Base-by-base conservation (phyloP, 2,888 invertebrate genomes). In the Drymonia ruficornis region DNA sequence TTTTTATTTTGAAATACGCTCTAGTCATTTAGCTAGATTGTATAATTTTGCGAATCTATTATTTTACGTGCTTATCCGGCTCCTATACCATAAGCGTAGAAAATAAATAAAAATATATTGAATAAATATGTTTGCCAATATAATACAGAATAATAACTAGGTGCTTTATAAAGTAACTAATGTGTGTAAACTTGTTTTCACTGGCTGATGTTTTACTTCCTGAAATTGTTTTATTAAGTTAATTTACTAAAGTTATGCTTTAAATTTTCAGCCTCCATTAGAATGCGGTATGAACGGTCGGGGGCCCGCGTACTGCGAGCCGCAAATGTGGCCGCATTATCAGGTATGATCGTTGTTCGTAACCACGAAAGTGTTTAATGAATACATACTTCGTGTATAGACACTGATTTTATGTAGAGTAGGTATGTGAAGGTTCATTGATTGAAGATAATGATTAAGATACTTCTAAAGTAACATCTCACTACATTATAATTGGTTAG, bases 251-350 rank as follows among this genome's bases (percentile, higher is more conserved):
- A 36, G 4, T 36, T 5, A 36, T 1, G n/a, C 36, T n/a, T 36
- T 6, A 36, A 2, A 47, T 66, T 88, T 87, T 52, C 86, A 92
- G 91, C 89, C 91, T 62, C 89, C 91, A 48, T 67, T 88, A 80
- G 91, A 92, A 76, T 87, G 91, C 63, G 91, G 87, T 36, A 75
- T 89, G 67, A 87, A 76, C 58, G 83, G 83, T 55, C 89, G 91
- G 53, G 81, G 83, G 34, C 76, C 84, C 31, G 70, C 80, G 29
- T 92, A 90, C 74, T 86, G 86, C 80, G 91, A 92, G 55, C 86
- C 89, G 57, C 90, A 85, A 61, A 86, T 91, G 85, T 92, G 91
- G 91, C 75, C 89, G 51, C 91, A 90, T 67, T 91, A 91, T 80
- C 91, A 91, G 90, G 91, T 91, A 82, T 13, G 31, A 43, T 34